phyloP scores from a whole-genome alignment of 2,888 invertebrate genomes.

The Apomyelois bistriatella region DNA sequence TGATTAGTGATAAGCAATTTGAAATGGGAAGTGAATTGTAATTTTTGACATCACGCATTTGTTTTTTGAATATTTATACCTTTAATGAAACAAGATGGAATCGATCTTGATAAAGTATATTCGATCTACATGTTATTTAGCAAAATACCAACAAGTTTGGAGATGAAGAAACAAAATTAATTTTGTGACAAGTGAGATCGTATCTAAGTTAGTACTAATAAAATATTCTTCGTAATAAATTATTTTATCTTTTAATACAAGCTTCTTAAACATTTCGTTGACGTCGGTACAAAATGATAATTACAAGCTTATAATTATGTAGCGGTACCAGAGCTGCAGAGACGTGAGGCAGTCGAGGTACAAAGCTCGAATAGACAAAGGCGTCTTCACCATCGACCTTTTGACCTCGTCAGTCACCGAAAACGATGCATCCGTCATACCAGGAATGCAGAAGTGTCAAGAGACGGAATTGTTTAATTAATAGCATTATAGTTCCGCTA shows the following conservation, averaged over 20 bases:
- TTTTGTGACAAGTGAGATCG: no score
- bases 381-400: slow-evolving; percentile 36
- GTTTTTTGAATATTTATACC: no score
- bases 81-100: no score
- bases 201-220: no score
- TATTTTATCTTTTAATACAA: neutral
- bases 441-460: slow-evolving; percentile 35
- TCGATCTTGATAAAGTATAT: no score
- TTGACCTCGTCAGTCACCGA: slow-evolving; percentile 44
- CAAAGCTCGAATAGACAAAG: slow-evolving; percentile 39
- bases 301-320: slow-evolving; percentile 44
- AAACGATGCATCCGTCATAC: slow-evolving; percentile 32
- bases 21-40: no score
- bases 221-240: neutral
- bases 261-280: neutral
- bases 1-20: no score
- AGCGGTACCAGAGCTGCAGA: slow-evolving; percentile 49
- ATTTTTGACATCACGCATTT: no score
- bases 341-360: slow-evolving; percentile 30
- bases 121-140: no score
- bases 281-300: slow-evolving; percentile 35
- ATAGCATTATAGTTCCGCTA: neutral
- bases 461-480: slow-evolving; percentile 11
- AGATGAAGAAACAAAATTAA: no score
- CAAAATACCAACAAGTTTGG: no score